Percentiles rank a stretch among this genome's conserved stretches.
Conservation (phyloP, 1,140 invertebrate species). For the Platyura marginata region DNA sequence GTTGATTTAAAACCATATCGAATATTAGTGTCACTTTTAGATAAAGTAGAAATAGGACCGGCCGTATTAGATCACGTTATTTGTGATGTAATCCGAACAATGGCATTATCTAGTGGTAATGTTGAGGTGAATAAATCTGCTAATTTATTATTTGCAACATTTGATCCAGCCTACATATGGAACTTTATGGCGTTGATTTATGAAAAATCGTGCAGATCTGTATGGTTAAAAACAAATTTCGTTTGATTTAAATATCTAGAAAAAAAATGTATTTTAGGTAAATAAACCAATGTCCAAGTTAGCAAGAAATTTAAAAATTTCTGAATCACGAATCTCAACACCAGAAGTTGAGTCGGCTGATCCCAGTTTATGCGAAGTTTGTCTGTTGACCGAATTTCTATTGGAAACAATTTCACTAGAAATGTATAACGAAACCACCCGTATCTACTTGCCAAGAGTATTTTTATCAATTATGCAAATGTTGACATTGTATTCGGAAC, state of each 20-base stretch:
- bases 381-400: conserved; percentile 56
- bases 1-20: conserved; percentile 65
- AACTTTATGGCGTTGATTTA: conserved; percentile 57
- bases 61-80: conserved; percentile 72
- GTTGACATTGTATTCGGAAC: conserved; percentile 35
- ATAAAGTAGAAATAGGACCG: conserved; percentile 76
- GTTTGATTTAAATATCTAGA: too few relatives aligned
- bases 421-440: conserved; percentile 60
- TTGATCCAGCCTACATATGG: conserved; percentile 79
- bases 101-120: conserved; percentile 22
- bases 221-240: conserved; percentile 2
- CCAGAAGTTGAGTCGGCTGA: conserved; percentile 35
- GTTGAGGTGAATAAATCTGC: conserved; percentile 58
- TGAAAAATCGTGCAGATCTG: conserved; percentile 35
- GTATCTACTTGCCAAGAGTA: conserved; percentile 56
- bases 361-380: conserved; percentile 43
- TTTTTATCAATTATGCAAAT: conserved; percentile 44
- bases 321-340: conserved; percentile 18
- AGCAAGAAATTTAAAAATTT: conserved; percentile 15
- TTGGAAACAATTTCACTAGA: conserved; percentile 64
- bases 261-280: too few relatives aligned
- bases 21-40: conserved; percentile 69
- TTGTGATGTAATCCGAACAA: conserved; percentile 60
- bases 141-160: conserved; percentile 66
- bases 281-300: too few relatives aligned